phyloP scores from a whole-genome alignment of 2,888 invertebrate species.

The Xanthorhoe spadicearia region DNA sequence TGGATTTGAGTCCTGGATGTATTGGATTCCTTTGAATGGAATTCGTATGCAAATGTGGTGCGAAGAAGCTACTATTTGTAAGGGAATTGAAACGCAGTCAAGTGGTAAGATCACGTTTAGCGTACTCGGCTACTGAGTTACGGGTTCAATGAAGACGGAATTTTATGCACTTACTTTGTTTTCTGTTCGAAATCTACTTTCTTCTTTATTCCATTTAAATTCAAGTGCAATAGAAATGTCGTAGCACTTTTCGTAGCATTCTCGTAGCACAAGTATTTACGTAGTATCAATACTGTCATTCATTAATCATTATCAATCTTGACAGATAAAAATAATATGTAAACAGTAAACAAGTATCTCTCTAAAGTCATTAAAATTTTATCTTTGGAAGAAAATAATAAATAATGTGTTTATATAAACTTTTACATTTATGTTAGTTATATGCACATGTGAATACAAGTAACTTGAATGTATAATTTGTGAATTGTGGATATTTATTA shows the following conservation, averaged over 20 bases:
- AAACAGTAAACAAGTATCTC: too few relatives aligned
- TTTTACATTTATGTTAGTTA: too few relatives aligned
- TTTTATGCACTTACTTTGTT: conserved; percentile 3
- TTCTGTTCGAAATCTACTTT: background rate
- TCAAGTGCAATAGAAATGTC: background rate
- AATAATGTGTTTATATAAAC: too few relatives aligned
- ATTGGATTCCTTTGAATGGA: conserved; percentile 8
- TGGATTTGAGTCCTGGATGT: background rate
- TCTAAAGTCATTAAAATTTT: too few relatives aligned
- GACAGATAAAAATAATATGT: too few relatives aligned
- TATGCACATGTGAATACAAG: too few relatives aligned
- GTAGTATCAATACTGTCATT: background rate
- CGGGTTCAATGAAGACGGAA: conserved; percentile 1
- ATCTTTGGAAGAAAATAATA: too few relatives aligned
- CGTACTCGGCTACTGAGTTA: conserved; percentile 10
- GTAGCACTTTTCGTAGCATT: conserved; percentile 16
- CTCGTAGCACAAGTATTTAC: conserved; percentile 2
- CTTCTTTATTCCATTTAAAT: background rate
- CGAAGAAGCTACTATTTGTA: conserved; percentile 24
- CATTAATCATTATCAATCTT: too few relatives aligned
- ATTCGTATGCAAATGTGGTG: conserved; percentile 21
- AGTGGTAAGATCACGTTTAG: conserved; percentile 25
- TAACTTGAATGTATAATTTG: too few relatives aligned
- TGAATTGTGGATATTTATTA: too few relatives aligned
- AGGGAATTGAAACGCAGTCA: conserved; percentile 21